phyloP scores from a whole-genome alignment of 2,888 invertebrate species.

The Toxonevra muliebris region DNA sequence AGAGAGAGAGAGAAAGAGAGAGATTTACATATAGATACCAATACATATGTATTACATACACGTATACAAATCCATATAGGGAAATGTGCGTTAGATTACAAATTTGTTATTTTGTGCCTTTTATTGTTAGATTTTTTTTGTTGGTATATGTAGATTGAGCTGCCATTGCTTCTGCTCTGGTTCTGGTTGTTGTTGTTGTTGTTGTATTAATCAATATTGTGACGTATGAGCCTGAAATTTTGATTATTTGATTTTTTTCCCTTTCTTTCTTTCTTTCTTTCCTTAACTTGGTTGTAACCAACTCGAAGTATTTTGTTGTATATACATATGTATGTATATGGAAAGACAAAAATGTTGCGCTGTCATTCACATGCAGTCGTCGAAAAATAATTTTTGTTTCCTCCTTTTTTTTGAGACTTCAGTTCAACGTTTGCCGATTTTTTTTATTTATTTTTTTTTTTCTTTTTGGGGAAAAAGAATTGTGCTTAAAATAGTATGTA shows the following conservation, averaged over 20 bases:
- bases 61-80: slow-evolving; percentile 8
- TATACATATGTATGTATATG: too few relatives aligned
- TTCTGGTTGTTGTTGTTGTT: slow-evolving; percentile 9
- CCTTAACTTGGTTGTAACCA: too few relatives aligned
- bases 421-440: too few relatives aligned
- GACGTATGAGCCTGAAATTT: slow-evolving; percentile 9
- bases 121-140: background rate
- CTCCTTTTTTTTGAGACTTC: too few relatives aligned
- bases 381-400: background rate
- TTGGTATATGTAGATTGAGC: background rate
- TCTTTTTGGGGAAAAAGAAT: background rate
- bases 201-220: slow-evolving; percentile 21
- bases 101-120: background rate
- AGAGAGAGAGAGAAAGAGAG: too few relatives aligned
- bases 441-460: too few relatives aligned
- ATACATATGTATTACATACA: background rate
- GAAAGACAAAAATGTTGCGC: slow-evolving; percentile 18
- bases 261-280: too few relatives aligned
- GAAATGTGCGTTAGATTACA: background rate
- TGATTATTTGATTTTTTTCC: background rate
- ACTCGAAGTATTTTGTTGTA: too few relatives aligned
- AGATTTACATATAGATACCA: slow-evolving; percentile 2
- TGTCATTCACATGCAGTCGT: slow-evolving; percentile 27
- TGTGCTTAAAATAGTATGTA: too few relatives aligned
- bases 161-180: background rate